These are phyloP conservation scores for Euplexia lucipara DNA, from an alignment of 2,888 invertebrate genomes.

Conservation along the genomic window DNA sequence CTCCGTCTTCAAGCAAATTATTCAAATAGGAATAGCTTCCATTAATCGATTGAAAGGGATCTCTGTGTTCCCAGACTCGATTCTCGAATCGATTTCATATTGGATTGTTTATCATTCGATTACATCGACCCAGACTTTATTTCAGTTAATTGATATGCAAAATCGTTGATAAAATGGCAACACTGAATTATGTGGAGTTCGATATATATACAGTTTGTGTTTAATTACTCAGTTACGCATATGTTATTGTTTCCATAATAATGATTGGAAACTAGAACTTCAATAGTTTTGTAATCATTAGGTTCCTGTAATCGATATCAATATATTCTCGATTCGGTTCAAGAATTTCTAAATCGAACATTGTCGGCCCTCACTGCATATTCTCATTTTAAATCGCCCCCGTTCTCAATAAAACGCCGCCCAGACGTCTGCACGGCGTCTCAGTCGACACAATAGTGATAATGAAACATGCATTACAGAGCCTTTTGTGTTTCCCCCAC, in stretches of 20 bases:
- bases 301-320: constrained; percentile 1
- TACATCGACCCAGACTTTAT: constrained; percentile 19
- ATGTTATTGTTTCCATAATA: constrained; percentile 10
- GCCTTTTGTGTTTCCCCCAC: constrained; percentile 73
- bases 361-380: constrained; percentile 75
- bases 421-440: constrained; percentile 79
- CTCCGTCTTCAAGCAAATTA: constrained; percentile 48
- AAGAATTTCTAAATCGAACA: constrained; percentile 74
- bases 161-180: constrained; percentile 33
- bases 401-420: constrained; percentile 69
- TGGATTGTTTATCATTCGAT: constrained; percentile 29
- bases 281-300: background rate
- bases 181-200: constrained; percentile 29
- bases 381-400: constrained; percentile 81
- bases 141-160: constrained; percentile 41
- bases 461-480: constrained; percentile 81
- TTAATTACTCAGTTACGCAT: constrained; percentile 42
- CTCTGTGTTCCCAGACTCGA: constrained; percentile 17
- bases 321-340: constrained; percentile 29
- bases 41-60: constrained; percentile 42
- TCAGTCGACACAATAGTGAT: constrained; percentile 77
- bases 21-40: constrained; percentile 44
- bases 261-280: constrained; percentile 34
- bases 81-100: constrained; percentile 51
- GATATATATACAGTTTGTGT: constrained; percentile 42